Percentiles rank a stretch among this genome's conserved stretches.
Conservation (phyloP, 2,888 invertebrate genomes). For the Amorpha juglandis region DNA sequence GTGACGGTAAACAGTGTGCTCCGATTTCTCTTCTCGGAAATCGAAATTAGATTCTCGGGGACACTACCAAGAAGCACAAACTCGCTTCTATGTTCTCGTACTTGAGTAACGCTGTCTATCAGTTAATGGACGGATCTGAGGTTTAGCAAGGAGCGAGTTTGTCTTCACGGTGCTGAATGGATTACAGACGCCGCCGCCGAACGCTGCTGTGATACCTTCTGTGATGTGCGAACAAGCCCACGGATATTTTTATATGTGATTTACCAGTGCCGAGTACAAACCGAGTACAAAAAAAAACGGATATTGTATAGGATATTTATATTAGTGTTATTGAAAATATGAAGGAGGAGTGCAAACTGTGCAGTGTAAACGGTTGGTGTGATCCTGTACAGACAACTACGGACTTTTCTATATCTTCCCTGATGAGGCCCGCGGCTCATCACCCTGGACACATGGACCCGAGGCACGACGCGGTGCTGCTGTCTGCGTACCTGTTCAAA, state of each 20-base stretch:
- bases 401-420: slow-evolving; percentile 79
- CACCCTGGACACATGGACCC: slow-evolving; percentile 70
- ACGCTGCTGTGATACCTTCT: slow-evolving; percentile 81
- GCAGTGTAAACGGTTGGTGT: slow-evolving; percentile 77
- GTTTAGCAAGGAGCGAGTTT: slow-evolving; percentile 38
- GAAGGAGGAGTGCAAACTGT: slow-evolving; percentile 82
- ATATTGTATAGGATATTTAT: slow-evolving; percentile 51
- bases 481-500: slow-evolving; percentile 83
- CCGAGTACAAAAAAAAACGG: slow-evolving; percentile 84
- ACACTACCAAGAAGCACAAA: slow-evolving; percentile 39
- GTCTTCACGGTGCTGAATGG: slow-evolving; percentile 44
- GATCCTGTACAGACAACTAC: slow-evolving; percentile 64
- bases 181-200: slow-evolving; percentile 68
- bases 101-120: slow-evolving; percentile 34
- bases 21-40: slow-evolving; percentile 48
- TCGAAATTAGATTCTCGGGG: slow-evolving; percentile 36
- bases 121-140: slow-evolving; percentile 33
- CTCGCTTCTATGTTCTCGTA: slow-evolving; percentile 38
- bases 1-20: slow-evolving; percentile 52
- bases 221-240: slow-evolving; percentile 79
- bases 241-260: slow-evolving; percentile 84
- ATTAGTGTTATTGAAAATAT: slow-evolving; percentile 67
- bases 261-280: slow-evolving; percentile 83
- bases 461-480: slow-evolving; percentile 74
- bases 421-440: slow-evolving; percentile 76